These are phyloP conservation scores for Spodoptera frugiperda DNA, from an alignment of 1,140 invertebrate species.

Conservation along the genomic window DNA sequence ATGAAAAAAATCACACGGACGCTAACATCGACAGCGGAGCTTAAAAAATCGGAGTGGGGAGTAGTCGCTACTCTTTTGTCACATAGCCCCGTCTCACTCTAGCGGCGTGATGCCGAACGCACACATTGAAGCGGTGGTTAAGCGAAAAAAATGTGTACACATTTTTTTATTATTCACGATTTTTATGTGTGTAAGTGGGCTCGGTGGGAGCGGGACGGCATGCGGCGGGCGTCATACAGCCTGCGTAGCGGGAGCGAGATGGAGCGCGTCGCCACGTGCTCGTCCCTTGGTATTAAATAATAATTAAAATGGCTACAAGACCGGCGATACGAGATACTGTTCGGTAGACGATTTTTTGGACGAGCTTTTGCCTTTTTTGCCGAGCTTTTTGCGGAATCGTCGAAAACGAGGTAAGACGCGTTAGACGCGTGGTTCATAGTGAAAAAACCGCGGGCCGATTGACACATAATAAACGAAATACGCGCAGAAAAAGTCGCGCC, in stretches of 20 bases:
- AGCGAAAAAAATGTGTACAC: conserved; percentile 86
- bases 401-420: conserved; percentile 69
- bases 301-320: conserved; percentile 86
- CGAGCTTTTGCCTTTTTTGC: conserved; percentile 80
- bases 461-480: conserved; percentile 81
- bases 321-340: conserved; percentile 81
- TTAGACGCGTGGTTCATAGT: conserved; percentile 51
- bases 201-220: conserved; percentile 72
- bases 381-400: conserved; percentile 77
- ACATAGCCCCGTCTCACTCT: conserved; percentile 73
- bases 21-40: conserved; percentile 77
- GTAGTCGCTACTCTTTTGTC: conserved; percentile 58
- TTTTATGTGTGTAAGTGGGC: conserved; percentile 86
- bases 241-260: conserved; percentile 63
- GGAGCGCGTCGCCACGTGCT: conserved; percentile 81
- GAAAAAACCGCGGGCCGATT: conserved; percentile 73
- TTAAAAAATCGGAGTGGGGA: conserved; percentile 85
- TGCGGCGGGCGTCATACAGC: conserved; percentile 52
- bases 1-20: conserved; percentile 85
- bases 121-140: conserved; percentile 77
- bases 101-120: conserved; percentile 79
- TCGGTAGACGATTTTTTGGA: conserved; percentile 84
- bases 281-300: conserved; percentile 85
- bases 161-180: conserved; percentile 86
- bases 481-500: conserved; percentile 83